phyloP scores from a whole-genome alignment of 23 tunicate species.

The Clavelina lepadiformis region DNA sequence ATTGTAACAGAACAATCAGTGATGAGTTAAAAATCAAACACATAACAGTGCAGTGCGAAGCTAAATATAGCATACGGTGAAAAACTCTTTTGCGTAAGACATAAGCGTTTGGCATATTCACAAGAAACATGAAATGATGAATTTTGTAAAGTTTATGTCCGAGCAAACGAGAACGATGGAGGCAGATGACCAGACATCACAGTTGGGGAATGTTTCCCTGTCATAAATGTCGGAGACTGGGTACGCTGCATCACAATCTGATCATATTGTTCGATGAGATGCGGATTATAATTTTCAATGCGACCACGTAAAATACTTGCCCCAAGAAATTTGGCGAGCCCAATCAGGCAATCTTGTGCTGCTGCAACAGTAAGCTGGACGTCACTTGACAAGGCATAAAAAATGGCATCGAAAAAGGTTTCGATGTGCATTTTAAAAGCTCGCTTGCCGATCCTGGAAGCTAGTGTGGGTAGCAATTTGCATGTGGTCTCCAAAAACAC shows the following conservation, averaged over 20 bases:
- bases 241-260: slow-evolving; percentile 10
- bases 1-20: too few relatives aligned
- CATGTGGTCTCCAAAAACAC: slow-evolving; percentile 78
- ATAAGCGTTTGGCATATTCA: too few relatives aligned
- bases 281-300: slow-evolving; percentile 41
- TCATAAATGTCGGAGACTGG: too few relatives aligned
- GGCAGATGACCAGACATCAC: not conserved
- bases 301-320: slow-evolving; percentile 71
- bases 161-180: not conserved
- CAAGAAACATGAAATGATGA: too few relatives aligned
- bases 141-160: too few relatives aligned
- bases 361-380: slow-evolving; percentile 65
- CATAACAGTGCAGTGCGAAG: too few relatives aligned
- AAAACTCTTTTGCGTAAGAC: too few relatives aligned
- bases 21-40: too few relatives aligned
- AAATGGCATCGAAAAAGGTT: slow-evolving; percentile 55
- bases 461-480: slow-evolving; percentile 74
- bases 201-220: too few relatives aligned
- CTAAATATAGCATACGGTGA: too few relatives aligned
- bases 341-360: slow-evolving; percentile 73
- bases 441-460: slow-evolving; percentile 50
- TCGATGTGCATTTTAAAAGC: slow-evolving; percentile 68
- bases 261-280: slow-evolving; percentile 7
- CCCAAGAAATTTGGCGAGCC: slow-evolving; percentile 70
- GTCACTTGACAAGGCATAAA: slow-evolving; percentile 61